A percentile compares a stretch with the other conserved stretches of the same genome.
These are phyloP conservation scores for Agrotis exclamationis DNA, from an alignment of 2,888 invertebrate genomes.

Conservation along the genomic window DNA sequence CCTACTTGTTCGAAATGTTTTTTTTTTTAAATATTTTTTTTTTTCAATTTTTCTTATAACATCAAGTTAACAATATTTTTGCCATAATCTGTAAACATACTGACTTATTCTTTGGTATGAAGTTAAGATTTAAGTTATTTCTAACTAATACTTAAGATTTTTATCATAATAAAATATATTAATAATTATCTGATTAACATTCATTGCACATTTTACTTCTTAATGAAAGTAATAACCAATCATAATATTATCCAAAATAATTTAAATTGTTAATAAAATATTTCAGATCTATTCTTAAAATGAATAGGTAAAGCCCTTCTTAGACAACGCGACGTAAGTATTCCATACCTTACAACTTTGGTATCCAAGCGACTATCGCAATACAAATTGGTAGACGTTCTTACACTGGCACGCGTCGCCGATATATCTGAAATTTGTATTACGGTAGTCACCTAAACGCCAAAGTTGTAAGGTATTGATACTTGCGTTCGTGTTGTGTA, in stretches of 20 bases:
- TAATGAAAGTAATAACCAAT: neutral
- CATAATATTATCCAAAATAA: neutral
- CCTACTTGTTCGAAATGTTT: too few relatives aligned
- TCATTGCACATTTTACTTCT: neutral
- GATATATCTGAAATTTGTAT: too few relatives aligned
- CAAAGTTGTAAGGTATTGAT: too few relatives aligned
- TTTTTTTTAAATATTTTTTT: neutral
- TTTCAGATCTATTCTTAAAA: neutral
- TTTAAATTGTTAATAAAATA: neutral
- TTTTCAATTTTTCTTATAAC: neutral
- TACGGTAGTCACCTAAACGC: too few relatives aligned
- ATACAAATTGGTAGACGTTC: too few relatives aligned
- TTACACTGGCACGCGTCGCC: too few relatives aligned
- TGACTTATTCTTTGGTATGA: slow-evolving; percentile 58
- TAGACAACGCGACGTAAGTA: too few relatives aligned
- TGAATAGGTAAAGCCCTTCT: too few relatives aligned
- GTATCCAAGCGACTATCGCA: too few relatives aligned
- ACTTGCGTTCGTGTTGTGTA: too few relatives aligned
- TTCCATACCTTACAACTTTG: too few relatives aligned
- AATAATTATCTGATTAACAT: neutral
- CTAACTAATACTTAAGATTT: neutral
- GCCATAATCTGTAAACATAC: slow-evolving; percentile 21
- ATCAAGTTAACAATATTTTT: slow-evolving; percentile 10
- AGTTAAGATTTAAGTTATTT: slow-evolving; percentile 10
- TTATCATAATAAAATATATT: neutral